These are phyloP conservation scores for Montifringilla adamsi DNA, from an alignment of 2,113 vertebrate species.

Conservation along the genomic window DNA sequence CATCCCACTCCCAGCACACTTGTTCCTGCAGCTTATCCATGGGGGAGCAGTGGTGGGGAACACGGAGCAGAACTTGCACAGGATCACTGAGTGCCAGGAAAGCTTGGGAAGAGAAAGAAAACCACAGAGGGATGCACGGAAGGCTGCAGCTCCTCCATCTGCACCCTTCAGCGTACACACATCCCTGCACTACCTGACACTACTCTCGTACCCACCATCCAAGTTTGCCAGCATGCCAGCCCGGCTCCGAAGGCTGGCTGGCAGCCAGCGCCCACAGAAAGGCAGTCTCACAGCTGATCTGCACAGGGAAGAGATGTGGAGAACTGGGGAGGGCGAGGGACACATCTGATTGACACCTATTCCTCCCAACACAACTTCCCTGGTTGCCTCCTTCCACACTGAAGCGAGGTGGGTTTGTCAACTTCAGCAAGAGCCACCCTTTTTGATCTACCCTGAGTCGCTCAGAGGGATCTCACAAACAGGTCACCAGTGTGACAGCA, in stretches of 20 bases:
- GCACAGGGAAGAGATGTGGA: not conserved
- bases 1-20: not conserved
- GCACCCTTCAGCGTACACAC: not conserved
- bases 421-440: not conserved
- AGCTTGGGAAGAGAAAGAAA: not conserved
- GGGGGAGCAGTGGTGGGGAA: not conserved
- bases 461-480: not conserved
- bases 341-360: not conserved
- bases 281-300: not conserved
- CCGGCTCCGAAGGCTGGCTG: not conserved
- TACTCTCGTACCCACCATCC: accelerated
- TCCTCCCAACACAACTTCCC: not conserved
- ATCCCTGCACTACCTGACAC: not conserved
- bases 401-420: not conserved
- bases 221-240: not conserved
- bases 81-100: not conserved
- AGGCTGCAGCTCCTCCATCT: not conserved
- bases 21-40: not conserved
- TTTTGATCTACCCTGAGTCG: not conserved
- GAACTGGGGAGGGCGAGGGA: not conserved
- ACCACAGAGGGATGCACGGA: accelerated
- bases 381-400: not conserved
- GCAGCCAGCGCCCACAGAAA: not conserved
- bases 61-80: accelerated
- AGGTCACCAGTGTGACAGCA: accelerated